phyloP scores from a whole-genome alignment of 2,113 vertebrate genomes.

The Hydropotes inermis region DNA sequence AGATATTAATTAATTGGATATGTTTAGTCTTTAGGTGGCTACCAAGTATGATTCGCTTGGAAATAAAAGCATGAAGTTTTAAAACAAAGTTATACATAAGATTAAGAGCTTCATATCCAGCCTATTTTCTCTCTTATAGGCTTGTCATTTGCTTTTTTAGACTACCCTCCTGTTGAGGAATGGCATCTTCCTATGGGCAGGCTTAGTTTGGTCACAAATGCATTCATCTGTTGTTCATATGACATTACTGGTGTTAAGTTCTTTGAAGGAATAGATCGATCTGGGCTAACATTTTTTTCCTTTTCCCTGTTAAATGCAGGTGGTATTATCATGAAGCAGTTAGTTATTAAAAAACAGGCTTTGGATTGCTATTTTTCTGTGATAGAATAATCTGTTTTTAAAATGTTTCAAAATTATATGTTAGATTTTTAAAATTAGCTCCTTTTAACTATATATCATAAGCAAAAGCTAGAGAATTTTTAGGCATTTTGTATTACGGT shows the following conservation, averaged over 20 bases:
- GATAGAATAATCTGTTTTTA: not conserved
- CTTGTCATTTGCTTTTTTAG: slow-evolving; percentile 4
- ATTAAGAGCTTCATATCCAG: not conserved
- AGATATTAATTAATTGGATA: slow-evolving; percentile 19
- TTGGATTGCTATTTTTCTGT: slow-evolving; percentile 10
- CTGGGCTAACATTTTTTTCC: not conserved
- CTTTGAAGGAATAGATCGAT: not conserved
- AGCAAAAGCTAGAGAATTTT: slow-evolving; percentile 18
- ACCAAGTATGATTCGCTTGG: not conserved
- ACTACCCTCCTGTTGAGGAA: not conserved
- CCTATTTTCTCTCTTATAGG: not conserved
- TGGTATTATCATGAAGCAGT: not conserved
- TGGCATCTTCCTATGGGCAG: not conserved
- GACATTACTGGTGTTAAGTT: slow-evolving; percentile 27
- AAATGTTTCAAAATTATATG: not conserved
- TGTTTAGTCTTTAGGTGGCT: not conserved
- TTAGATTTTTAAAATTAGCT: not conserved
- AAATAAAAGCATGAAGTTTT: not conserved
- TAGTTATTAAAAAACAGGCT: slow-evolving; percentile 37
- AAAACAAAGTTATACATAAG: not conserved
- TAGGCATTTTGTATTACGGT: not conserved
- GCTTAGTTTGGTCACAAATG: not conserved
- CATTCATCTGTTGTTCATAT: not conserved
- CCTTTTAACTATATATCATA: not conserved
- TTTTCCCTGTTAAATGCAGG: not conserved